Evolutionary conservation across 1,140 invertebrate genomes (phyloP).

Genomic region (Diorhabda carinulata): DNA sequence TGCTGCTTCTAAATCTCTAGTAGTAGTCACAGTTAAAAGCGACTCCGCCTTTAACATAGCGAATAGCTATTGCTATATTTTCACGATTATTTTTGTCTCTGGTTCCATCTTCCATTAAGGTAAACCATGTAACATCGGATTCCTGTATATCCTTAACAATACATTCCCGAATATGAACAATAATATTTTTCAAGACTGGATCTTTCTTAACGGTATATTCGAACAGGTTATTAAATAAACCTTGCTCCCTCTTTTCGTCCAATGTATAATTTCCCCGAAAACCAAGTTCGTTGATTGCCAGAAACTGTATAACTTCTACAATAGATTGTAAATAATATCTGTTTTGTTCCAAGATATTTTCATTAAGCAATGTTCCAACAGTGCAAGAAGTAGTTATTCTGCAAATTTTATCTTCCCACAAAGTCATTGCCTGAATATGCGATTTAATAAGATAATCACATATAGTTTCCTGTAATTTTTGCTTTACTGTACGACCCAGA

Average conservation of each 20-base stretch:
- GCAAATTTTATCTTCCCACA: too few species aligned
- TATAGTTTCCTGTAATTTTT: too few species aligned
- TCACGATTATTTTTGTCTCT: constrained; percentile 33
- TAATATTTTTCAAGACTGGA: not conserved
- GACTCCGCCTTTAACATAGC: constrained; percentile 33
- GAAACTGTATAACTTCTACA: too few species aligned
- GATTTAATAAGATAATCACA: too few species aligned
- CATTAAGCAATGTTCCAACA: too few species aligned
- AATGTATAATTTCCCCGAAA: not conserved
- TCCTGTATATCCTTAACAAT: constrained; percentile 17
- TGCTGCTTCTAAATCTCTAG: constrained; percentile 7
- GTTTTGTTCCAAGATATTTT: too few species aligned
- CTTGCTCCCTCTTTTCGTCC: not conserved
- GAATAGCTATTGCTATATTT: constrained; percentile 37
- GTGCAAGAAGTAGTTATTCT: too few species aligned
- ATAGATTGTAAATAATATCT: too few species aligned
- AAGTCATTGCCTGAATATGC: too few species aligned
- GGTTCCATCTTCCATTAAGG: constrained; percentile 37
- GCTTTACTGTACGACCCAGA: too few species aligned
- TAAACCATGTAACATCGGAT: constrained; percentile 26
- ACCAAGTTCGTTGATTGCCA: too few species aligned
- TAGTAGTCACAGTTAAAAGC: constrained; percentile 30
- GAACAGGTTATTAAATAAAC: constrained; percentile 1
- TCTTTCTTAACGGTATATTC: not conserved
- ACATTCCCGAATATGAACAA: constrained; percentile 2